Evolutionary conservation across 92 coral and sea anemone species (phyloP), one percentile per base, ranked within the genome.

Genomic region (Porites evermanni): DNA sequence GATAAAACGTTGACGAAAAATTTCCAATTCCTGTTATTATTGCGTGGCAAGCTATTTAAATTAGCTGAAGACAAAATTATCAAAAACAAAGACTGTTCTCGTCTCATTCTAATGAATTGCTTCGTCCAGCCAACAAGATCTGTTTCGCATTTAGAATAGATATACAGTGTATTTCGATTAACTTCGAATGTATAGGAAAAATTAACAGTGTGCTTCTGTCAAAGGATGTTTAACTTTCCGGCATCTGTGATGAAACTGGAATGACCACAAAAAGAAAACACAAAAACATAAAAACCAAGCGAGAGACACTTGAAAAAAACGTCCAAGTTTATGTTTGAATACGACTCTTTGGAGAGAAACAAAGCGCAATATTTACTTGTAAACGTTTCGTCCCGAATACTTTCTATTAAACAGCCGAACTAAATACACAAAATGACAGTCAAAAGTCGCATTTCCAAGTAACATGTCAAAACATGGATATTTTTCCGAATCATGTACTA

Each of bases 61-160:
- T 77, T 77, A 77, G 26, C 80, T 53, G 24, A 75, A 54, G 16
- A 14, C 47, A 75, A 75, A 56, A 75, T 19, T 17, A 38, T 50
- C 56, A 4, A 13, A 4, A 11, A 14, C 10, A 32, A 16, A 14
- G 3, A 54, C 32, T 38, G 47, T 38, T 38, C 47, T 38, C 47
- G 14, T 54, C 60, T 54, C 60, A 9, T 13, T 54, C 14, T 13
- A 54, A 13, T 54, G 60, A 54, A 54, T 54, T 54, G 12, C 60
- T 54, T 54, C 13, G 14, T 13, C 14, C 60, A 13, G 60, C 14
- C 14, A 54, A 54, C 12, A 54, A 0, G 14, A 9, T 54, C 60
- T 8, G 12, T 10, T 54, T 13, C 60, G 60, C 12, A 9, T 54
- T 54, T 54, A 8, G 47, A 38, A 38, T 38, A 38, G 47, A 4